These are phyloP conservation scores for Cephus nigrinus DNA, from an alignment of 2,888 invertebrate genomes.

Conservation along the genomic window DNA sequence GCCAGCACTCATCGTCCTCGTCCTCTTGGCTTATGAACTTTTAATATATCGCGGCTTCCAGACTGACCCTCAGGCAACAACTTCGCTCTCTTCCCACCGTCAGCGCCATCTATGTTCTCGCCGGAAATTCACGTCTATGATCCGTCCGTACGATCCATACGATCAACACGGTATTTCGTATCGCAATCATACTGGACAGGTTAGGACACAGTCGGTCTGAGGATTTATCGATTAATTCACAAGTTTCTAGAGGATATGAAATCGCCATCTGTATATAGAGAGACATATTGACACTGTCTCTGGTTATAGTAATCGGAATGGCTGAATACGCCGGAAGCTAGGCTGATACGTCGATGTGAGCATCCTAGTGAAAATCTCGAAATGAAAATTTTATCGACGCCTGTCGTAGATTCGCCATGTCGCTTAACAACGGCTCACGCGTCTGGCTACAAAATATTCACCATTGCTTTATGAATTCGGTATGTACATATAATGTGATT, in stretches of 20 bases:
- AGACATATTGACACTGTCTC: not conserved
- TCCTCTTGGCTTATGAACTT: slow-evolving; percentile 4
- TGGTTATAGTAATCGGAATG: not conserved
- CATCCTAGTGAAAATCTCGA: slow-evolving; percentile 35
- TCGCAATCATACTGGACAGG: not conserved
- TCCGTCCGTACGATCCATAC: not conserved
- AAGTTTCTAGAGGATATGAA: not conserved
- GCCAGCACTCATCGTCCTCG: not conserved
- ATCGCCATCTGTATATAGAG: not conserved
- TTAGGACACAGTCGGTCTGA: not conserved
- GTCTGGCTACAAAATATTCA: not conserved
- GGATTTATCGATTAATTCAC: not conserved
- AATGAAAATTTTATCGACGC: slow-evolving; percentile 56
- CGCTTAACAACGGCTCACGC: slow-evolving; percentile 48
- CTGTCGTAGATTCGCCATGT: slow-evolving; percentile 48
- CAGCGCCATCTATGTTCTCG: not conserved
- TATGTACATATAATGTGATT: not conserved
- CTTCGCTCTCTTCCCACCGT: not conserved
- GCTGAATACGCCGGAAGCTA: not conserved
- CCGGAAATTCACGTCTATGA: not conserved
- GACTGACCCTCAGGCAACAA: not conserved
- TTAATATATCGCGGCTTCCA: not conserved
- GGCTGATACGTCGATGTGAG: not conserved
- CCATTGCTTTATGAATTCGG: not conserved
- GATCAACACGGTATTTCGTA: not conserved